Evolutionary conservation across 2,113 vertebrate genomes (phyloP).

Genomic region (Callipepla californica): DNA sequence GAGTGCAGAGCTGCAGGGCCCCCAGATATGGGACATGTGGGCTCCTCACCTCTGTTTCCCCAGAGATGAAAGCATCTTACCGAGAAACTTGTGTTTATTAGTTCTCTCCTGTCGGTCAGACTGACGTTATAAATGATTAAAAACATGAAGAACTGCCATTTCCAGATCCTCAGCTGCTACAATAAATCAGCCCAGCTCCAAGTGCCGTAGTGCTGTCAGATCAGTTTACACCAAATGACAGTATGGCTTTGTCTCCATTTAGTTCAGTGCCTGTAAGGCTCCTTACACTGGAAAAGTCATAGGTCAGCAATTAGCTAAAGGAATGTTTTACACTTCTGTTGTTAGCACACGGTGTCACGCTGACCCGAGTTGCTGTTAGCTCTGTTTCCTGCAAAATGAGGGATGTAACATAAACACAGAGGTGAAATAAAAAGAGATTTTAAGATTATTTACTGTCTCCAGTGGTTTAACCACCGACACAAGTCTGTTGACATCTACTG

Average conservation of each 20-base stretch:
- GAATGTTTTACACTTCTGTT: not conserved
- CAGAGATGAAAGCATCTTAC: not conserved
- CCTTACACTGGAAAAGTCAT: not conserved
- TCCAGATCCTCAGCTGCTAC: constrained; percentile 48
- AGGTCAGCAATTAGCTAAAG: constrained; percentile 2
- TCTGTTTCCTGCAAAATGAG: not conserved
- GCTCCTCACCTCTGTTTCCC: not conserved
- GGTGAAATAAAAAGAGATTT: not conserved
- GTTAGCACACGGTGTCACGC: not conserved
- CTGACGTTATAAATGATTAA: not conserved
- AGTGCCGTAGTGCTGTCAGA: not conserved
- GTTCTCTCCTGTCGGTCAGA: not conserved
- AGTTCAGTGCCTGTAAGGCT: not conserved
- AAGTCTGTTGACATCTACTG: not conserved
- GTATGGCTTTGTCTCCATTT: not conserved
- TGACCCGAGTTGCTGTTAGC: not conserved
- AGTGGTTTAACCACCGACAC: not conserved
- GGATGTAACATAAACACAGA: accelerated
- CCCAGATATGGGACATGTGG: accelerated
- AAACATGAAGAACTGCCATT: not conserved
- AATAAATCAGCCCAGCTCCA: constrained; percentile 41
- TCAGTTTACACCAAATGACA: constrained; percentile 1
- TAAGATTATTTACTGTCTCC: not conserved
- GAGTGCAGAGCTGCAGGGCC: accelerated
- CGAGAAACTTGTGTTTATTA: accelerated